Base-by-base conservation (phyloP, 2,797 vertebrate species). In the Myotis pilosus region DNA sequence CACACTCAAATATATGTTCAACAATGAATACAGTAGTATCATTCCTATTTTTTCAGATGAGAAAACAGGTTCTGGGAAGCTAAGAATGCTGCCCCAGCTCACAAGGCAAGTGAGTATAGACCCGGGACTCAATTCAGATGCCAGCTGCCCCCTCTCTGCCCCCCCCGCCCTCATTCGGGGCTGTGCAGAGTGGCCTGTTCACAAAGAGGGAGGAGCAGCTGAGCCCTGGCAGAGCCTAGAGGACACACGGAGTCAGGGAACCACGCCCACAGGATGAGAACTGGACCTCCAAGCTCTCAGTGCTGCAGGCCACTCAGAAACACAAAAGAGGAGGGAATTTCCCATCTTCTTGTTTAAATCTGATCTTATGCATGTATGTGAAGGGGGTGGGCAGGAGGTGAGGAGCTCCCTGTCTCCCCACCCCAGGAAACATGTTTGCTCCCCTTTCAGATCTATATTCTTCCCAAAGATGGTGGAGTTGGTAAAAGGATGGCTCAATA, bases 361-460 rank as follows among this genome's bases (percentile, higher is more conserved):
- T 33, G 33, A 28, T 6, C 2, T 11, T 19, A 6, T 16, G 57
- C 8, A 9, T 41, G 69, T 16, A 2, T 12, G 25, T 5, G n/a
- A 3, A 9, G 8, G 6, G 19, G 12, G 33, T 7, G 28, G 28
- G 13, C 30, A 15, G 80, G 0, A 17, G 16, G 12, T 2, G 23
- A 28, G 30, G 41, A 44, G 20, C 22, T 49, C 16, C 0, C 20
- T 57, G 33, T 47, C 71, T 33, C 9, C 11, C 8, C 1, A n/a
- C n/a, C 8, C 16, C 51, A 33, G 69, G 60, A 78, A 51, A 38
- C 8, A 7, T 0, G 38, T 30, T 12, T 33, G 22, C 49, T 82
- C 33, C 57, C 19, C 23, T 25, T 20, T 62, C 25, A 44, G 62
- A 19, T 49, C 76, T 16, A 9, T 15, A 19, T 13, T 8, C 36